A percentile compares a stretch with the other conserved stretches of the same genome.
phyloP scores from a whole-genome alignment of 2,888 invertebrate genomes.

The Bruchidius siliquastri region DNA sequence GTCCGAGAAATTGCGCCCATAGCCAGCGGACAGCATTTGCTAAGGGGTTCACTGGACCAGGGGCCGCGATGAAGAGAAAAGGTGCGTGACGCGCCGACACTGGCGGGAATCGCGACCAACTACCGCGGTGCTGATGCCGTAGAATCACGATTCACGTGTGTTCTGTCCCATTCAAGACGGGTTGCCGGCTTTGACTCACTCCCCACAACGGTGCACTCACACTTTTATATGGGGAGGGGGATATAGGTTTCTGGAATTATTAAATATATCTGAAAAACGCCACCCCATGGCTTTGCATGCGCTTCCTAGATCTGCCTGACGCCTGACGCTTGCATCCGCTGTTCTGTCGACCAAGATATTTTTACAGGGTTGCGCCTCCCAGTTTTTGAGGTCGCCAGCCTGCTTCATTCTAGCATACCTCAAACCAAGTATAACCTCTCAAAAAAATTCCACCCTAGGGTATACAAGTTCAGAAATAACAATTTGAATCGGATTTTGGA shows the following conservation, averaged over 20 bases:
- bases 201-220: constrained; percentile 34
- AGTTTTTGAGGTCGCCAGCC: background rate
- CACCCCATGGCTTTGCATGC: background rate
- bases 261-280: background rate
- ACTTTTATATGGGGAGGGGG: constrained; percentile 27
- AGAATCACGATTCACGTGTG: background rate
- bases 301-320: background rate
- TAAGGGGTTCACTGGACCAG: background rate
- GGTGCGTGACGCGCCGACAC: background rate
- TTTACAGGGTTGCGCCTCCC: background rate
- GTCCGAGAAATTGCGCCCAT: constrained; percentile 40
- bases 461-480: too few species aligned
- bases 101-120: background rate
- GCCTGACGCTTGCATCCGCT: background rate
- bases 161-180: background rate
- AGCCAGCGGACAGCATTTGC: constrained; percentile 29
- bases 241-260: constrained; percentile 1
- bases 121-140: background rate
- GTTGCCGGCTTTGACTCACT: constrained; percentile 33
- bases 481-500: too few species aligned
- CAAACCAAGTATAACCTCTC: too few species aligned
- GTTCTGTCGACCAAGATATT: background rate
- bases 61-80: background rate
- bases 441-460: too few species aligned
- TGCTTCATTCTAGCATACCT: too few species aligned